These are phyloP conservation scores for Planococcus citri DNA, from an alignment of 1,140 invertebrate genomes.

Conservation along the genomic window DNA sequence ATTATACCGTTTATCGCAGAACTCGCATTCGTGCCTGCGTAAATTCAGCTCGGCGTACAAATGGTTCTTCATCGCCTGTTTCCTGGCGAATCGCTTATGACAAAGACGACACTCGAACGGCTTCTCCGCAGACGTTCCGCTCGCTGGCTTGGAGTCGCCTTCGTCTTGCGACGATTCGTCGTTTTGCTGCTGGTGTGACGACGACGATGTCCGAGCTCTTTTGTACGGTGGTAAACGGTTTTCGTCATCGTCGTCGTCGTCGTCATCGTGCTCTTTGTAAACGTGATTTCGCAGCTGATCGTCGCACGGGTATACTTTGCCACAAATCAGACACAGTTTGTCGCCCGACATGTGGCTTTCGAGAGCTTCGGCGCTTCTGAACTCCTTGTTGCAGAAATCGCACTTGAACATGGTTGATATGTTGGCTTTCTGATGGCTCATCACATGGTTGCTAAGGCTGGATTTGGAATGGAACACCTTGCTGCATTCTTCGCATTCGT, in stretches of 20 bases:
- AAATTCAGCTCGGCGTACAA: conserved; percentile 17
- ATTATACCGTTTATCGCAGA: conserved; percentile 22
- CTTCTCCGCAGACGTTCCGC: not conserved
- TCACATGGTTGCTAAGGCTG: not conserved
- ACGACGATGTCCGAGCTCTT: no score
- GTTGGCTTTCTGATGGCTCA: not conserved
- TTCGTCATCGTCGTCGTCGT: not conserved
- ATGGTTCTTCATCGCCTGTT: conserved; percentile 89
- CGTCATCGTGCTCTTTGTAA: not conserved
- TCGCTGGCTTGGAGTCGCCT: no score
- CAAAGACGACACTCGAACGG: conserved; percentile 75
- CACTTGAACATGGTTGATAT: not conserved
- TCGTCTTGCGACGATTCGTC: not conserved
- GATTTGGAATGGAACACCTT: not conserved
- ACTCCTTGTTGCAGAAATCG: not conserved
- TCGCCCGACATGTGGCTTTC: not conserved
- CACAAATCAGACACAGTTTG: not conserved
- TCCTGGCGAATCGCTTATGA: conserved; percentile 82
- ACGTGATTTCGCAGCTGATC: not conserved
- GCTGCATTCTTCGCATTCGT: conserved; percentile 1
- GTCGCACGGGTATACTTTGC: not conserved
- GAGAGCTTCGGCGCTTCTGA: not conserved
- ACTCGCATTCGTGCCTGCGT: conserved; percentile 18
- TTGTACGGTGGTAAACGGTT: no score
- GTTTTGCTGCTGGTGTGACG: no score